Percentiles rank a stretch among this genome's conserved stretches.
Evolutionary conservation across 2,113 vertebrate species (phyloP).

Genomic region (Anguilla rostrata): DNA sequence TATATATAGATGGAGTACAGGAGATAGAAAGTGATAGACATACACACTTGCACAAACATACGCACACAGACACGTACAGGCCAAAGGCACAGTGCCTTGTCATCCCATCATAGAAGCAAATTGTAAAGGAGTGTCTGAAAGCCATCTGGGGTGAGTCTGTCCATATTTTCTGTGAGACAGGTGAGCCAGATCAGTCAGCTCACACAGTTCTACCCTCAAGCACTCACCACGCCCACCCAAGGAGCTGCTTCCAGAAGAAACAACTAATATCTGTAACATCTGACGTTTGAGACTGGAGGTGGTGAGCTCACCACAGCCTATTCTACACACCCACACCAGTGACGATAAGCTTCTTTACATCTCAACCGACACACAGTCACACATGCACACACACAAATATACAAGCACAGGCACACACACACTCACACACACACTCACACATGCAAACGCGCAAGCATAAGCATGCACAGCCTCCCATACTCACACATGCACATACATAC

Average conservation of each 20-base stretch:
- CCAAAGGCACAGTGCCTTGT: no score
- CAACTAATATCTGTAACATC: constrained; percentile 1
- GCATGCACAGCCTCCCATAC: neutral
- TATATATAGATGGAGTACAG: neutral
- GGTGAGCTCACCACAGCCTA: neutral
- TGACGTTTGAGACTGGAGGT: neutral
- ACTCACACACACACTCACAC: constrained; percentile 6
- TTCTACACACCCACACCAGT: constrained; percentile 22
- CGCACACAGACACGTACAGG: no score
- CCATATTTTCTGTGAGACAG: neutral
- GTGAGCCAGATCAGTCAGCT: neutral
- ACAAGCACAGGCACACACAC: neutral
- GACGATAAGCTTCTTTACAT: neutral
- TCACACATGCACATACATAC: neutral
- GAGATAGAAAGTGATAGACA: neutral
- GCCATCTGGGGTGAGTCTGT: neutral
- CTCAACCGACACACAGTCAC: neutral
- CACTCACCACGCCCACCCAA: neutral
- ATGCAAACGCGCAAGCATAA: neutral
- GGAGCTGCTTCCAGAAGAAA: neutral
- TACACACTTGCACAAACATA: neutral
- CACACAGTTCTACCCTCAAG: neutral
- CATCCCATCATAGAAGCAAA: no score
- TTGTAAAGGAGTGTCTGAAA: neutral
- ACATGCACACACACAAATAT: neutral